Evolutionary conservation across 2,888 invertebrate species (phyloP), one percentile per base, ranked within the genome.

Genomic region (Proisotoma minuta): DNA sequence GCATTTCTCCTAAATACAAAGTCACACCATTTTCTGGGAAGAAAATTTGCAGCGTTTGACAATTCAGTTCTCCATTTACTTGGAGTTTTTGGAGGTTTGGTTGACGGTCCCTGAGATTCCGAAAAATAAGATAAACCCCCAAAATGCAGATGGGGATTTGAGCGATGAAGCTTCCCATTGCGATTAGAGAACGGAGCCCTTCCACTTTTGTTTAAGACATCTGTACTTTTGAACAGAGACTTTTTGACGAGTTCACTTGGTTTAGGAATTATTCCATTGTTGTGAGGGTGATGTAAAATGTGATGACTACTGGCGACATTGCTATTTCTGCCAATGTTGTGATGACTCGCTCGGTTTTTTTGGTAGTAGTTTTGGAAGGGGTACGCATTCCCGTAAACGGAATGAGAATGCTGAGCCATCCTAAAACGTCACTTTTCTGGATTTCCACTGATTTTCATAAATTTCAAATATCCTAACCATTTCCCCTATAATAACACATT

Each of bases 1-100:
- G 60, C 63, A 58, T 69, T 69, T 52, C 69, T 48, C 8, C 69
- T 62, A 34, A 69, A 67, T 22, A 69, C 69, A 62, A 69, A 69
- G 54, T 69, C 69, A 54, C 69, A 65, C 65, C 62, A 63, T 59
- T 62, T 65, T 48, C 62, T 51, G 3, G 62, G 65, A 8, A 67
- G n/a, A 2, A 8, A 60, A 56, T 63, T 66, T 12, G 65, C 62
- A 8, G 68, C 63, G 15, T 60, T 51, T 24, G 66, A 59, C 18
- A 65, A 26, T n/a, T 69, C 69, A 57, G 48, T 66, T 56, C 63
- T 69, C 69, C 64, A 66, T 56, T 66, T 69, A 23, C 27, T 56
- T 20, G 43, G 5, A 5, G 43, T 43, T 43, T 43, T 43, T 5
- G 43, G 18, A 18, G 20, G 39, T n/a, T 18, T n/a, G 29, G 29